A percentile compares a stretch with the other conserved stretches of the same genome.
Evolutionary conservation across 2,113 vertebrate species (phyloP).

Genomic region (Desmodus rotundus): DNA sequence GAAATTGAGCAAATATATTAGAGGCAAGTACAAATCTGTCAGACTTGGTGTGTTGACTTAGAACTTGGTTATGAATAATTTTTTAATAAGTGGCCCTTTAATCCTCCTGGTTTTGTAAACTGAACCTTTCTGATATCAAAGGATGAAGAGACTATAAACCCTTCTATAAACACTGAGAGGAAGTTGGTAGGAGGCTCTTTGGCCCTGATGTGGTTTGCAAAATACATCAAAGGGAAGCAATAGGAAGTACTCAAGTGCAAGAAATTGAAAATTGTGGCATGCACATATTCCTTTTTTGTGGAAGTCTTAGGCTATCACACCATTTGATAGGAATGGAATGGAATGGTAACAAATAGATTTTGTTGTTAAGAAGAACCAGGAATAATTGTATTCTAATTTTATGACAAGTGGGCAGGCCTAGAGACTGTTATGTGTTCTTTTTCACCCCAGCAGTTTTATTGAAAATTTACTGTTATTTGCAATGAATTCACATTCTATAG

Average conservation of each 20-base stretch:
- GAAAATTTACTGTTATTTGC: not conserved
- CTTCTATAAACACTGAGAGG: conserved; percentile 25
- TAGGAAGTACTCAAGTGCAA: not conserved
- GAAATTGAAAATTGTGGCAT: not conserved
- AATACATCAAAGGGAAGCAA: conserved; percentile 52
- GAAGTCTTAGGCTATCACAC: not conserved
- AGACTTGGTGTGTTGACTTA: conserved; percentile 32
- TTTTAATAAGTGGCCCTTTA: conserved; percentile 34
- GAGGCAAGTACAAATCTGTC: not conserved
- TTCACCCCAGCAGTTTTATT: not conserved
- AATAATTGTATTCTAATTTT: conserved; percentile 31
- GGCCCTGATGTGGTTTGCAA: conserved; percentile 51
- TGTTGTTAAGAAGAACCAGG: not conserved
- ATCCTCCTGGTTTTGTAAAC: conserved; percentile 22
- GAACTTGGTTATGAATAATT: conserved; percentile 56
- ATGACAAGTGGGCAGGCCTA: not conserved
- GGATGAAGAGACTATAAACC: conserved; percentile 25
- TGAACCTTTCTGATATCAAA: conserved; percentile 48
- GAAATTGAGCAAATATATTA: conserved; percentile 32
- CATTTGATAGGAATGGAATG: not conserved
- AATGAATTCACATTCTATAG: not conserved
- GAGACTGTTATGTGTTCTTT: not conserved
- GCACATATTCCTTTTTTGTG: not conserved
- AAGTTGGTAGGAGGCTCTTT: not conserved
- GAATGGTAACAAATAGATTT: not conserved